A percentile compares a stretch with the other conserved stretches of the same genome.
phyloP scores from a whole-genome alignment of 2,113 vertebrate species.

The Aphyosemion australe region DNA sequence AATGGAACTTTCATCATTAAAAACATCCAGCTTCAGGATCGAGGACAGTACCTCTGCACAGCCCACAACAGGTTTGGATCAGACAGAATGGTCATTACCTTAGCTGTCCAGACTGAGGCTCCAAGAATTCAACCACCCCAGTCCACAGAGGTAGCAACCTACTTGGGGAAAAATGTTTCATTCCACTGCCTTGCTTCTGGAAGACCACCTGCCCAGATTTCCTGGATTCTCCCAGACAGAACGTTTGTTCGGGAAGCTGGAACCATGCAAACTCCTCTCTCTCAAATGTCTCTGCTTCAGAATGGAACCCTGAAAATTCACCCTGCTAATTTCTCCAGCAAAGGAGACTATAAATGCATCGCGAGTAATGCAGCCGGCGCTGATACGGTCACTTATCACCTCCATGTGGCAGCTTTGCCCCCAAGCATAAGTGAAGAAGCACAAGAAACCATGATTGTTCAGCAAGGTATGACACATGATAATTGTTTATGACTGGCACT shows the following conservation, averaged over 20 bases:
- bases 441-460: slow-evolving; percentile 63
- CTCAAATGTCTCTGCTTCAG: slow-evolving; percentile 64
- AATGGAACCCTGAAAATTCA: slow-evolving; percentile 80
- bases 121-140: slow-evolving; percentile 71
- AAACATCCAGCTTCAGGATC: slow-evolving; percentile 80
- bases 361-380: slow-evolving; percentile 83
- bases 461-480: slow-evolving; percentile 49
- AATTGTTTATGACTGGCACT: not conserved
- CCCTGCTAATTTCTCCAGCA: slow-evolving; percentile 76
- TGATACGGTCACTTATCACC: slow-evolving; percentile 78
- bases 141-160: slow-evolving; percentile 66
- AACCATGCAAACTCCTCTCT: slow-evolving; percentile 31
- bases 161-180: slow-evolving; percentile 67
- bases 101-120: slow-evolving; percentile 75
- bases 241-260: slow-evolving; percentile 73
- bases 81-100: slow-evolving; percentile 77
- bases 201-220: slow-evolving; percentile 77
- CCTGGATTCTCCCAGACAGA: slow-evolving; percentile 82
- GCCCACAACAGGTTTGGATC: slow-evolving; percentile 78
- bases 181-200: slow-evolving; percentile 77
- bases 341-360: slow-evolving; percentile 83
- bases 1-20: slow-evolving; percentile 82
- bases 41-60: slow-evolving; percentile 82
- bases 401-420: slow-evolving; percentile 78
- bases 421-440: slow-evolving; percentile 74